Percentiles rank a stretch among this genome's conserved stretches.
These are phyloP conservation scores for Troglohyphantes excavatus DNA, from an alignment of 2,888 invertebrate genomes.

Conservation along the genomic window DNA sequence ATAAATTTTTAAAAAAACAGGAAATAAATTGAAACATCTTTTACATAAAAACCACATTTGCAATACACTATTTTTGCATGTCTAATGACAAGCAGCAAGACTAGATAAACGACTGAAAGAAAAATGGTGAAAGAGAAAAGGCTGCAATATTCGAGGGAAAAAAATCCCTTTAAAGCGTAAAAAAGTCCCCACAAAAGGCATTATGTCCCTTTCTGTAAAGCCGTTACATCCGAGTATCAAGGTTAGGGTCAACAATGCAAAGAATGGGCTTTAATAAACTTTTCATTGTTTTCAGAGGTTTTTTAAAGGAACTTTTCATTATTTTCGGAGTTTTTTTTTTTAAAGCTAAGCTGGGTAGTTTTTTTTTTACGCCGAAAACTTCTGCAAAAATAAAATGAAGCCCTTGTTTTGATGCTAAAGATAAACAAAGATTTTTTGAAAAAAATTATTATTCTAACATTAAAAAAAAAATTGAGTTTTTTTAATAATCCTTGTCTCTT, in stretches of 20 bases:
- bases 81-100: not conserved
- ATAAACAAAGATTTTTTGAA: slow-evolving; percentile 43
- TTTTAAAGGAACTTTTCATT: too few relatives aligned
- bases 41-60: too few relatives aligned
- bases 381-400: slow-evolving; percentile 51
- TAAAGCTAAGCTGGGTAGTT: not conserved
- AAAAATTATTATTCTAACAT: slow-evolving; percentile 20
- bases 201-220: slow-evolving; percentile 57
- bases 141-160: not conserved
- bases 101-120: not conserved
- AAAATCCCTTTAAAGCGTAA: slow-evolving; percentile 27
- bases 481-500: not conserved
- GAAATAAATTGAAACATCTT: too few relatives aligned
- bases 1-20: too few relatives aligned
- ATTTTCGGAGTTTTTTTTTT: slow-evolving; percentile 29
- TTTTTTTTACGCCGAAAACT: slow-evolving; percentile 6
- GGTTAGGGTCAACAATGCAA: slow-evolving; percentile 68
- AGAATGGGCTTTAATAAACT: slow-evolving; percentile 72
- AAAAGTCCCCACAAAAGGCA: slow-evolving; percentile 14
- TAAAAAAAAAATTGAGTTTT: not conserved
- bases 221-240: slow-evolving; percentile 64
- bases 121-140: slow-evolving; percentile 4
- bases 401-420: slow-evolving; percentile 48
- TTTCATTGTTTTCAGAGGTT: slow-evolving; percentile 23
- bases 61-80: not conserved